Evolutionary conservation across 2,888 invertebrate species (phyloP).

Genomic region (Papilio demoleus): DNA sequence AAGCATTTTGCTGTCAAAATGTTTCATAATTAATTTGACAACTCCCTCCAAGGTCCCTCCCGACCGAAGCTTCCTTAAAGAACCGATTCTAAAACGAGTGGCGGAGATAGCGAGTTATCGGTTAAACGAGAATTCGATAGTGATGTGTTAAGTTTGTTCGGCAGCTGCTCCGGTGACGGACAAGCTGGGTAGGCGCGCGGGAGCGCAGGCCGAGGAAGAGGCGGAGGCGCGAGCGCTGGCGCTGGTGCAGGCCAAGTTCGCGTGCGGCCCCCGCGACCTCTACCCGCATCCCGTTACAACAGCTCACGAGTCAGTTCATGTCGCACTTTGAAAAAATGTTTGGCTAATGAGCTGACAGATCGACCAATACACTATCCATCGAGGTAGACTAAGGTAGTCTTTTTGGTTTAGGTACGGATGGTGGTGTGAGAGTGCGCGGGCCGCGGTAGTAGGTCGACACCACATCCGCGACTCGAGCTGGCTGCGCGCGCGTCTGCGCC

Average conservation of each 20-base stretch:
- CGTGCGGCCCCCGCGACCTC: conserved; percentile 56
- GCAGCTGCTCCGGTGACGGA: conserved; percentile 68
- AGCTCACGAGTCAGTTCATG: conserved; percentile 57
- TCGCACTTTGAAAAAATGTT: neutral
- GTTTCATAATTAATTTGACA: neutral
- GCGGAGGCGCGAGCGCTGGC: conserved; percentile 46
- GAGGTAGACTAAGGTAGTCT: neutral
- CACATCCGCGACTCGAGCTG: conserved; percentile 76
- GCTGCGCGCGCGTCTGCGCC: conserved; percentile 68
- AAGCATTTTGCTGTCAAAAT: neutral
- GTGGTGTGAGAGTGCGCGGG: conserved; percentile 54
- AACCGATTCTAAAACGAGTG: too few species aligned
- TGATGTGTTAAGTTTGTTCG: neutral
- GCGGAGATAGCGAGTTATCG: too few species aligned
- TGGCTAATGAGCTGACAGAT: neutral
- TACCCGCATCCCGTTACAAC: conserved; percentile 54
- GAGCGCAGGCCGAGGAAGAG: conserved; percentile 34
- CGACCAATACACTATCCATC: neutral
- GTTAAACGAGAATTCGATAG: too few species aligned
- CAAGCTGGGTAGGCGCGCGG: conserved; percentile 58
- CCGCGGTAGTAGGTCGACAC: conserved; percentile 58
- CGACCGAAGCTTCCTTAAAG: too few species aligned
- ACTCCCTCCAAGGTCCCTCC: too few species aligned
- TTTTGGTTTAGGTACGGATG: conserved; percentile 72
- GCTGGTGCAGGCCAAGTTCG: conserved; percentile 57